These are phyloP conservation scores for human (Homo sapiens) DNA, from an alignment of 2,113 vertebrate genomes.

Conservation along the genomic window DNA sequence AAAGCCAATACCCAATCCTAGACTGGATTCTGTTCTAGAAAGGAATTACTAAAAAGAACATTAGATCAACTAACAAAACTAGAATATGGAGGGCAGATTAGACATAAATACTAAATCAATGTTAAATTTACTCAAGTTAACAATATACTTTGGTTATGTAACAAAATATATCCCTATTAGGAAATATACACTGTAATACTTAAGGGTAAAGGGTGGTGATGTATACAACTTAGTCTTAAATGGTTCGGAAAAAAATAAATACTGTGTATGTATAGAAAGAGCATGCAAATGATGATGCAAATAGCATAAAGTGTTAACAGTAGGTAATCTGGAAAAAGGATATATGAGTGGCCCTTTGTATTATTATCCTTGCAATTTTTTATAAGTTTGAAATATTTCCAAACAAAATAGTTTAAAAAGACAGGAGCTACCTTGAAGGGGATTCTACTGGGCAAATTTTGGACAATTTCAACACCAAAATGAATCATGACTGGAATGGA, in stretches of 20 bases:
- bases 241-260: neutral
- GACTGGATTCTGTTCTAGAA: neutral
- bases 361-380: neutral
- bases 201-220: neutral
- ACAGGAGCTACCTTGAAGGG: neutral
- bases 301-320: neutral
- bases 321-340: neutral
- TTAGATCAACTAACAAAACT: neutral
- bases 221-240: neutral
- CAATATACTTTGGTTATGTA: neutral
- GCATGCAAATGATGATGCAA: neutral
- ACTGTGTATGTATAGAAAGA: neutral
- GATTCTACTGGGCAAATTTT: neutral
- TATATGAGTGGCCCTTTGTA: neutral
- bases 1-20: neutral
- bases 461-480: neutral
- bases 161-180: neutral
- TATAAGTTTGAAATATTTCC: constrained; percentile 4
- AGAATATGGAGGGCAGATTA: neutral
- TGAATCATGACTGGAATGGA: neutral
- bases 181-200: neutral
- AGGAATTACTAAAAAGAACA: neutral
- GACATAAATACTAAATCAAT: neutral
- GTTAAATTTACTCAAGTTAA: neutral
- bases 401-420: neutral